Evolutionary conservation across 2,797 vertebrate species (phyloP).

Genomic region (Microctenopoma stevenorrisi): DNA sequence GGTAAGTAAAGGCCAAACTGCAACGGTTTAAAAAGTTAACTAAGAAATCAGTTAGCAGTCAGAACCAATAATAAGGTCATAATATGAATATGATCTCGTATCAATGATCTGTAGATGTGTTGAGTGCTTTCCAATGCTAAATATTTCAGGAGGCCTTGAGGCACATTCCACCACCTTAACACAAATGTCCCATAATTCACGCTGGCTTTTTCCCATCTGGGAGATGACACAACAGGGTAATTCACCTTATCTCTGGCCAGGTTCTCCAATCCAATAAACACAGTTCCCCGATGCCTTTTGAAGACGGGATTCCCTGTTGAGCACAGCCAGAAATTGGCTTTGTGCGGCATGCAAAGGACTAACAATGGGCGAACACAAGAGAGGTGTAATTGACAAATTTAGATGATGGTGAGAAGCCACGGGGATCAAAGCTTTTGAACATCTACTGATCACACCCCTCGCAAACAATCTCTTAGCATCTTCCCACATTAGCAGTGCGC

Average conservation of each 20-base stretch:
- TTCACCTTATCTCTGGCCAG: slow-evolving; percentile 69
- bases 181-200: slow-evolving; percentile 50
- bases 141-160: slow-evolving; percentile 48
- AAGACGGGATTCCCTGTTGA: slow-evolving; percentile 66
- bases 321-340: slow-evolving; percentile 66
- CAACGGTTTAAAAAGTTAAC: background rate
- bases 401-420: slow-evolving; percentile 51
- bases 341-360: slow-evolving; percentile 47
- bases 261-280: slow-evolving; percentile 73
- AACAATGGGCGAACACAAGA: slow-evolving; percentile 65
- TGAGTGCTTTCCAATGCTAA: slow-evolving; percentile 42
- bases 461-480: slow-evolving; percentile 41
- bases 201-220: slow-evolving; percentile 44
- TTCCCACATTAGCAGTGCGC: slow-evolving; percentile 10
- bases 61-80: too few species aligned
- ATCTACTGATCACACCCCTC: slow-evolving; percentile 40
- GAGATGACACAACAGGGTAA: slow-evolving; percentile 61
- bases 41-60: too few species aligned
- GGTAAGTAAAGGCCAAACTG: background rate
- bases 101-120: slow-evolving; percentile 25
- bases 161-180: slow-evolving; percentile 47
- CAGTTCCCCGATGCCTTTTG: slow-evolving; percentile 61
- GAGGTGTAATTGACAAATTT: slow-evolving; percentile 74
- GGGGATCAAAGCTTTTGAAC: slow-evolving; percentile 54
- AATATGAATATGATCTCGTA: slow-evolving; percentile 9